Percentiles rank a stretch among this genome's conserved stretches.
Conservation (phyloP, 1,140 invertebrate species). For the Luehdorfia chinensis region DNA sequence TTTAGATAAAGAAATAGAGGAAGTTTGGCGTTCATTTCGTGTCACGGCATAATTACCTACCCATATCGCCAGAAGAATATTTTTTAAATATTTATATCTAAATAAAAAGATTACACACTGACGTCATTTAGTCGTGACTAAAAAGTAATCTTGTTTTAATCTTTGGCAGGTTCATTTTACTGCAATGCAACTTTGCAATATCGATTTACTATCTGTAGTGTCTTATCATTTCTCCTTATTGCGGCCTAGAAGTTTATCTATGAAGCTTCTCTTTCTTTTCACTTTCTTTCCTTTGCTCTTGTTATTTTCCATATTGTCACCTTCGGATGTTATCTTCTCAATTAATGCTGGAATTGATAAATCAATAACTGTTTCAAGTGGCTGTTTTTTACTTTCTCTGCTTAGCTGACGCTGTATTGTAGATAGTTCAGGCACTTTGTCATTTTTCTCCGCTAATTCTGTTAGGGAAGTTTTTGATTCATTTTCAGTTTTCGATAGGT, state of each 20-base stretch:
- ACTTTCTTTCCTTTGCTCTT: conserved; percentile 54
- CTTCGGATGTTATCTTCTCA: conserved; percentile 60
- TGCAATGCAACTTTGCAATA: conserved; percentile 34
- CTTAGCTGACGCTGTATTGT: conserved; percentile 47
- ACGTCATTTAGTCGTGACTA: conserved; percentile 46
- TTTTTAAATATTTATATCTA: conserved; percentile 25
- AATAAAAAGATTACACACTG: conserved; percentile 52
- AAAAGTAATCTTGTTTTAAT: conserved; percentile 46
- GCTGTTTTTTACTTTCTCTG: conserved; percentile 44
- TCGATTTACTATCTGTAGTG: conserved; percentile 30
- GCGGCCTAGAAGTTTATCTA: conserved; percentile 64
- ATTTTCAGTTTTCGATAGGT: conserved; percentile 24
- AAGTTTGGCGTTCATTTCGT: conserved; percentile 53
- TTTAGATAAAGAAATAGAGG: conserved; percentile 62
- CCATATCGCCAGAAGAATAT: conserved; percentile 22
- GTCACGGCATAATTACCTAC: conserved; percentile 31
- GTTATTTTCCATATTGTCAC: conserved; percentile 45
- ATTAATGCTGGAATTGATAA: conserved; percentile 63
- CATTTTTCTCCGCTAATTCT: conserved; percentile 59
- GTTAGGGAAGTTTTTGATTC: conserved; percentile 46
- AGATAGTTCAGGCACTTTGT: conserved; percentile 56
- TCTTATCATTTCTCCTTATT: conserved; percentile 58
- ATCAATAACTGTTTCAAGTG: conserved; percentile 42
- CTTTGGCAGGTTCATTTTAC: conserved; percentile 54
- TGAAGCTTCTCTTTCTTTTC: conserved; percentile 66